A percentile compares a stretch with the other conserved stretches of the same genome.
These are phyloP conservation scores for Choloepus didactylus DNA, from an alignment of 2,797 vertebrate species.

Conservation along the genomic window DNA sequence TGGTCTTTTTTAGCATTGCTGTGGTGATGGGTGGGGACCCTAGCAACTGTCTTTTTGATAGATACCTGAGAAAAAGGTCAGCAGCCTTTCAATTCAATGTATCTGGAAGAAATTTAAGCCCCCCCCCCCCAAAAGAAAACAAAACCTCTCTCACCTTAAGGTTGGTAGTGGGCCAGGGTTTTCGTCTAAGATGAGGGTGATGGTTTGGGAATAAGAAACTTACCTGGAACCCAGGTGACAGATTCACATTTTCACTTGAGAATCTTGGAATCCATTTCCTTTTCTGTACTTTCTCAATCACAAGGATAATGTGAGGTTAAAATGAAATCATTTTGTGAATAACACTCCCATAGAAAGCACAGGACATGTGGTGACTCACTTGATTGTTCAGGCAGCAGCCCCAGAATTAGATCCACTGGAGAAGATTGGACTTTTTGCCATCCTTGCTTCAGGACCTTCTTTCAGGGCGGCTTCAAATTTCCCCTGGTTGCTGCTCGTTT, in stretches of 20 bases:
- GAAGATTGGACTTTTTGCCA: neutral
- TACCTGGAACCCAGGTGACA: neutral
- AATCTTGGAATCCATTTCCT: neutral
- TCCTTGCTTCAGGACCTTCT: neutral
- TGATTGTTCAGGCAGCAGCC: neutral
- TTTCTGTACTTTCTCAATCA: neutral
- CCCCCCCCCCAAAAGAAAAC: neutral
- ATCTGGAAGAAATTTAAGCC: neutral
- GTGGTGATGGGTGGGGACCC: neutral
- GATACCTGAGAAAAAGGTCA: neutral
- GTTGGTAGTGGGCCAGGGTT: neutral
- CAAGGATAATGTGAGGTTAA: neutral
- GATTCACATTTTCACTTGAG: neutral
- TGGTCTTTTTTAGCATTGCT: accelerated
- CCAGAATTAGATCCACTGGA: neutral
- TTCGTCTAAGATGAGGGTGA: neutral
- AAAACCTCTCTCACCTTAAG: neutral
- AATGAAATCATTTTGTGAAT: neutral
- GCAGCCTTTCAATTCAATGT: neutral
- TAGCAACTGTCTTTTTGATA: neutral
- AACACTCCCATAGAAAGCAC: neutral
- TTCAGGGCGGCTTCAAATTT: neutral
- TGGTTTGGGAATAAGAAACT: neutral
- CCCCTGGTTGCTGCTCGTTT: neutral
- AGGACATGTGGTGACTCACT: neutral